Evolutionary conservation across 2,888 invertebrate genomes (phyloP), one percentile per base, ranked within the genome.

Genomic region (Eristalis intricaria): DNA sequence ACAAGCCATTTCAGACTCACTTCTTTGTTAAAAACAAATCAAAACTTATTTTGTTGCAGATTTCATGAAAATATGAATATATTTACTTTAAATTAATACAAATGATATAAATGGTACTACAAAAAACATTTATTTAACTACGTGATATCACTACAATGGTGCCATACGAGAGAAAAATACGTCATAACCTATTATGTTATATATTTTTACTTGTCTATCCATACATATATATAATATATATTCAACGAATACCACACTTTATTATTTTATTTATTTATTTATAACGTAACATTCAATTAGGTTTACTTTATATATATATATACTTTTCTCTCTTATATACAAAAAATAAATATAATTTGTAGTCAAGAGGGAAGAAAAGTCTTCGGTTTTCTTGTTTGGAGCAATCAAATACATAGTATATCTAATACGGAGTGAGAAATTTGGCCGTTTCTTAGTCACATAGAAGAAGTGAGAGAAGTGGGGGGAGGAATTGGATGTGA

Each of bases 281-380:
- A 78, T 82, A 86, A 82, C 86, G 82, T 77, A 85, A 85, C 86
- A 86, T 83, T 78, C 26, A 74, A 74, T 74, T 74, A 70, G 74
- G 74, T 83, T 82, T 65, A 69, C 50, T 82, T 86, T 75, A 60
- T 38, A 68, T 80, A 60, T 38, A 68, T 80, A 70, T 75, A 65
- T 69, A 71, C 50, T 65, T 71, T 71, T 83, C 82, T 82, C 86
- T 83, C 75, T 82, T 83, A 82, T 83, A 66, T 79, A 86, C 77
- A 86, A 76, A 85, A 77, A 80, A 65, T 63, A 38, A 71, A 80
- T 43, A 73, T 76, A 71, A 82, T 73, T 77, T 82, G 43, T 75
- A 69, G 74, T 79, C 68, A 78, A 79, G 29, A 71, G 70, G 15
- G 19, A 68, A 77, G 66, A 63, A 68, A 50, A 66, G 68, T 63